Evolutionary conservation across 2,113 vertebrate genomes (phyloP).

Genomic region (Pomatorhinus ruficollis): DNA sequence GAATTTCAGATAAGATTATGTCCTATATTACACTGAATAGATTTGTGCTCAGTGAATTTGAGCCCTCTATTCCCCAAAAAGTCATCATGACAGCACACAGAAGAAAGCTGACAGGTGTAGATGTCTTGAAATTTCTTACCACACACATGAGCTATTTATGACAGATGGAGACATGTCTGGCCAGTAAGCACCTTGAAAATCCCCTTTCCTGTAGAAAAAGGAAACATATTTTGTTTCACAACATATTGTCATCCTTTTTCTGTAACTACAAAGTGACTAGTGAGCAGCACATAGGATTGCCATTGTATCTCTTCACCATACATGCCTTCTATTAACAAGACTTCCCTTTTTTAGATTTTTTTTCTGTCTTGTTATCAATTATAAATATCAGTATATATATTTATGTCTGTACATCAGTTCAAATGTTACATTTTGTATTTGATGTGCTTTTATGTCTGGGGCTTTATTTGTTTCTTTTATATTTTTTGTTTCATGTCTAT

Average conservation of each 20-base stretch:
- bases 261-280: neutral
- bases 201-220: neutral
- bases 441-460: neutral
- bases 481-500: neutral
- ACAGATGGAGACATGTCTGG: neutral
- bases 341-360: neutral
- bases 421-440: neutral
- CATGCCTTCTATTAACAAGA: neutral
- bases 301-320: neutral
- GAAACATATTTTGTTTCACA: neutral
- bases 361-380: neutral
- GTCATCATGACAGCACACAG: neutral
- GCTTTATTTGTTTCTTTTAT: neutral
- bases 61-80: neutral
- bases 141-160: neutral
- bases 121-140: neutral
- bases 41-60: neutral
- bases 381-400: neutral
- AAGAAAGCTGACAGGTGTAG: neutral
- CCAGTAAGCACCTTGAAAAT: neutral
- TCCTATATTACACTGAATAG: neutral
- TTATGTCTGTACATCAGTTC: neutral
- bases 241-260: neutral
- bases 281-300: neutral
- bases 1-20: neutral